phyloP scores from a whole-genome alignment of 2,888 invertebrate genomes.

The Parapristionchus giblindavisi region DNA sequence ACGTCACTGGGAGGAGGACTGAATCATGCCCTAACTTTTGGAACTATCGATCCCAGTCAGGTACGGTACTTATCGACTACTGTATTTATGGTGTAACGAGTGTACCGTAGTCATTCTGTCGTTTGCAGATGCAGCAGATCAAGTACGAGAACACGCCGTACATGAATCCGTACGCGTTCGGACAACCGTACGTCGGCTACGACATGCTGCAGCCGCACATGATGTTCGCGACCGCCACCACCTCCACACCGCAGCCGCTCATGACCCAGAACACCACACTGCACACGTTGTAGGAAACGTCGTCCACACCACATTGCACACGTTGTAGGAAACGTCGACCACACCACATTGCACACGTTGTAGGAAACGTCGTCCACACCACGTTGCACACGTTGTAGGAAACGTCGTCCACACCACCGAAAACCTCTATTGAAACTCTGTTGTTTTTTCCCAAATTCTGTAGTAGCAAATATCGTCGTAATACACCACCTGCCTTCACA shows the following conservation, averaged over 20 bases:
- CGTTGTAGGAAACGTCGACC: too few relatives aligned
- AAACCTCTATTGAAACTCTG: too few relatives aligned
- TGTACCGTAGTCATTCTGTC: too few relatives aligned
- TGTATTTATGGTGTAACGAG: too few relatives aligned
- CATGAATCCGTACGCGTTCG: conserved; percentile 8
- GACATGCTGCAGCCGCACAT: conserved; percentile 30
- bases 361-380: too few relatives aligned
- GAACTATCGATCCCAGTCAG: conserved; percentile 17
- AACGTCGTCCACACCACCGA: too few relatives aligned
- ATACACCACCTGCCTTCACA: too few relatives aligned
- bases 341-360: too few relatives aligned
- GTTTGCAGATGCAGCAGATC: conserved; percentile 18
- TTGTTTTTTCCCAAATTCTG: too few relatives aligned
- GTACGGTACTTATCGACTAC: neutral
- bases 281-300: conserved; percentile 17
- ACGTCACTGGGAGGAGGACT: conserved; percentile 9
- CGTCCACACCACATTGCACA: too few relatives aligned
- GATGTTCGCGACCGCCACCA: conserved; percentile 4
- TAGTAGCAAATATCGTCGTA: too few relatives aligned
- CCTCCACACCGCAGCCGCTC: neutral
- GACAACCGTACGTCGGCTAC: conserved; percentile 19
- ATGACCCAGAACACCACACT: conserved; percentile 7
- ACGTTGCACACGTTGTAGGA: too few relatives aligned
- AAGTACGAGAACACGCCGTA: neutral
- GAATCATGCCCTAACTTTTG: neutral